Conservation (phyloP, 2,113 vertebrate species). For the Notechis scutatus region DNA sequence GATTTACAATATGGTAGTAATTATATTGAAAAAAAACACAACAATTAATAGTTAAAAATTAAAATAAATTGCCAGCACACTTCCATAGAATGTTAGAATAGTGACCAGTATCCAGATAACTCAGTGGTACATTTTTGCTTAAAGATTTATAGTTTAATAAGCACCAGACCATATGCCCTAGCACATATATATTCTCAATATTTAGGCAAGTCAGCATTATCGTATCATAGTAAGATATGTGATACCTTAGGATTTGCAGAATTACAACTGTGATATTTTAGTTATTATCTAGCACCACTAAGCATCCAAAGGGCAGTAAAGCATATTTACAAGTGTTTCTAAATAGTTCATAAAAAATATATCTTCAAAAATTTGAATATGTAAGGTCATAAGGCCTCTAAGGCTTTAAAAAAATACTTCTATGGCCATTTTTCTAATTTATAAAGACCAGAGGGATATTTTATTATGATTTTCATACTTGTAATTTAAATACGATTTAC, state of each 20-base stretch:
- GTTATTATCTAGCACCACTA: conserved; percentile 60
- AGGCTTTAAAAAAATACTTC: conserved; percentile 29
- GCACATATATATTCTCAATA: conserved; percentile 49
- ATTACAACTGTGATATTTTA: conserved; percentile 47
- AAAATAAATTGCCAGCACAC: conserved; percentile 36
- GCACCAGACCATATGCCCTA: conserved; percentile 59
- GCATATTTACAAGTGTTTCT: conserved; percentile 57
- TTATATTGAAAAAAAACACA: conserved; percentile 59
- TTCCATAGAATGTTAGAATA: not conserved
- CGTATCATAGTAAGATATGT: conserved; percentile 36
- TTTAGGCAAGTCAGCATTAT: conserved; percentile 59
- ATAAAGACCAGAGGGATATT: conserved; percentile 28
- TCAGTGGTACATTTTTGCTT: conserved; percentile 50
- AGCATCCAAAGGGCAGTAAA: conserved; percentile 61
- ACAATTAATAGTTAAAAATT: conserved; percentile 49
- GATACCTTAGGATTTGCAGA: conserved; percentile 49
- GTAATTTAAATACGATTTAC: not conserved
- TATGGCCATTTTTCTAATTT: conserved; percentile 15
- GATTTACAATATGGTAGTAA: conserved; percentile 53
- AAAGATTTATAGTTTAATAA: conserved; percentile 65
- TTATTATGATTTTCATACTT: conserved; percentile 35
- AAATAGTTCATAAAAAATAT: conserved; percentile 61
- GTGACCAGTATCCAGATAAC: not conserved
- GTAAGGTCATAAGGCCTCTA: conserved; percentile 61
- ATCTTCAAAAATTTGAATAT: conserved; percentile 57